A percentile compares a stretch with the other conserved stretches of the same genome.
Evolutionary conservation across 2,888 invertebrate genomes (phyloP).

Genomic region (Carcina quercana): DNA sequence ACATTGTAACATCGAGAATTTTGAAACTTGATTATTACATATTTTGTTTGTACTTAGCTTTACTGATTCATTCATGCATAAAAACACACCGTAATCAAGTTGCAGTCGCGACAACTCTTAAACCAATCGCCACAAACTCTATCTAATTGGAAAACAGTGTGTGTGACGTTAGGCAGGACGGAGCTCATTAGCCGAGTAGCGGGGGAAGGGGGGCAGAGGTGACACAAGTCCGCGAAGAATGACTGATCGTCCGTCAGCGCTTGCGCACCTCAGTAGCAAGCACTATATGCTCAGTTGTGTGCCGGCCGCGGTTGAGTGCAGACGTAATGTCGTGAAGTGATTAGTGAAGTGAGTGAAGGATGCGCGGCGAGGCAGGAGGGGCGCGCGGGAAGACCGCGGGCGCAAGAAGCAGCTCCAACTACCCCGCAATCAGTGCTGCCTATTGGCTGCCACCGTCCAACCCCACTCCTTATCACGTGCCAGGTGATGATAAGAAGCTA

Average conservation of each 20-base stretch:
- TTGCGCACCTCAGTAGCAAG: constrained; percentile 53
- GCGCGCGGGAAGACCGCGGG: constrained; percentile 50
- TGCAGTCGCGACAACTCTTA: too few relatives aligned
- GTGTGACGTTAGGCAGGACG: constrained; percentile 42
- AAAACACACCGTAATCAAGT: too few relatives aligned
- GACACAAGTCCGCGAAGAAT: constrained; percentile 55
- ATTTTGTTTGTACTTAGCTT: too few relatives aligned
- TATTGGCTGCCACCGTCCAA: constrained; percentile 89
- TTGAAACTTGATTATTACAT: too few relatives aligned
- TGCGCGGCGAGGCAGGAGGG: constrained; percentile 69
- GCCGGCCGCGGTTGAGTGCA: constrained; percentile 60
- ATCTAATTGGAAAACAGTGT: constrained; percentile 23
- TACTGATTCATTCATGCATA: too few relatives aligned
- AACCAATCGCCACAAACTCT: too few relatives aligned
- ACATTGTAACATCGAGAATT: too few relatives aligned
- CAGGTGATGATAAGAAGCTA: too few relatives aligned
- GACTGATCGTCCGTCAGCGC: constrained; percentile 64
- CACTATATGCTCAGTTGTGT: constrained; percentile 42
- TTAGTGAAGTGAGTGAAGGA: constrained; percentile 55
- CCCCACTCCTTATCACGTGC: constrained; percentile 87
- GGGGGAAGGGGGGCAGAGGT: constrained; percentile 36
- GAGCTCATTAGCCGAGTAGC: constrained; percentile 49
- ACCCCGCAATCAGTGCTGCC: constrained; percentile 88
- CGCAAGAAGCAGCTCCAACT: constrained; percentile 56
- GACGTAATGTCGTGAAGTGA: constrained; percentile 58